phyloP scores from a whole-genome alignment of 2,888 invertebrate genomes.

The Pristionchus entomophagus region DNA sequence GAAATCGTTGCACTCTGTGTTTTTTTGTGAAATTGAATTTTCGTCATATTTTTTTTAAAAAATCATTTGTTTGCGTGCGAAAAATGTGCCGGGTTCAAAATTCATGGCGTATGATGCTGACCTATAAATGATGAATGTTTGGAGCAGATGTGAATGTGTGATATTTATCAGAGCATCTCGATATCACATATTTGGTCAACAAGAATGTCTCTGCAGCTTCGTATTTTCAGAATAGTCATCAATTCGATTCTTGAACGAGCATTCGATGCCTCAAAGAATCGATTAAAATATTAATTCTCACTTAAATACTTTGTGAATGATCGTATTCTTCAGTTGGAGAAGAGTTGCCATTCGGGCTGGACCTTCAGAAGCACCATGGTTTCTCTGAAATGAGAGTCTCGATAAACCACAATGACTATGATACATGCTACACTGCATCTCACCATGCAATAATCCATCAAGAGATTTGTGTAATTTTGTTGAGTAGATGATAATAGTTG shows the following conservation, averaged over 20 bases:
- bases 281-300: too few species aligned
- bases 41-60: too few species aligned
- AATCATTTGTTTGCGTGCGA: too few species aligned
- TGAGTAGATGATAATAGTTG: neutral
- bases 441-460: neutral
- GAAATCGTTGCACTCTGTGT: too few species aligned
- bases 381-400: neutral
- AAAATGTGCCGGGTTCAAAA: too few species aligned
- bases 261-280: neutral
- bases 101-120: too few species aligned
- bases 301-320: neutral
- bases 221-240: neutral
- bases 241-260: neutral
- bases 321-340: neutral
- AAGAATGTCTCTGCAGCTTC: neutral
- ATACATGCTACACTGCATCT: too few species aligned
- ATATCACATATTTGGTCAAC: neutral
- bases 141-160: too few species aligned
- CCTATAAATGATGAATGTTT: too few species aligned
- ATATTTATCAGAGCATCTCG: neutral
- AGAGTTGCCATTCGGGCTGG: neutral
- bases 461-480: neutral
- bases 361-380: neutral
- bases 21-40: too few species aligned
- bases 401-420: neutral